Evolutionary conservation across 2,797 vertebrate genomes (phyloP).

Genomic region (Capromys pilorides): DNA sequence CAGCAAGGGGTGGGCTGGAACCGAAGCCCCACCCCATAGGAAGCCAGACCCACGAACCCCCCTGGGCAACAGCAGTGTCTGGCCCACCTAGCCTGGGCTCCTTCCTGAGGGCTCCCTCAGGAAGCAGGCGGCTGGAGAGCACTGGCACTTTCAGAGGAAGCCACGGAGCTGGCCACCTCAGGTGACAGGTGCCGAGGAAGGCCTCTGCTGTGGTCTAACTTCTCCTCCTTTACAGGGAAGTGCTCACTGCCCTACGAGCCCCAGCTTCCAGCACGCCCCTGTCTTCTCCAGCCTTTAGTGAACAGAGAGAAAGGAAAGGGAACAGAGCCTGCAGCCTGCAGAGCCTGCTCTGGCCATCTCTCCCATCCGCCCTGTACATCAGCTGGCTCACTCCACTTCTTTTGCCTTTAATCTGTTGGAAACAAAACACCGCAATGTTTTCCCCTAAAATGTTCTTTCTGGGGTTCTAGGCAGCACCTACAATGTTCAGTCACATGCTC

Average conservation of each 20-base stretch:
- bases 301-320: constrained; percentile 35
- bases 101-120: background rate
- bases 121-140: background rate
- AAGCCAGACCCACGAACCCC: background rate
- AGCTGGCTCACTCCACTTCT: background rate
- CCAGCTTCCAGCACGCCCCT: background rate
- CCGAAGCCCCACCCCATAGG: background rate
- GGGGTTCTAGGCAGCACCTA: background rate
- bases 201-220: background rate
- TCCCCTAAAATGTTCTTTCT: background rate
- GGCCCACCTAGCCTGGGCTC: constrained; percentile 51
- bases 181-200: constrained; percentile 5
- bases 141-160: constrained; percentile 26
- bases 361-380: background rate
- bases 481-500: background rate
- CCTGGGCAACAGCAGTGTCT: background rate
- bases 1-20: background rate
- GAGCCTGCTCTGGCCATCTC: background rate
- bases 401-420: background rate
- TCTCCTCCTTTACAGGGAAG: background rate
- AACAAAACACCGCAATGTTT: background rate
- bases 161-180: background rate
- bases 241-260: background rate
- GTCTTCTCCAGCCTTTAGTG: background rate
- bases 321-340: background rate